Evolutionary conservation across 2,113 vertebrate species (phyloP).

Genomic region (Gavia stellata): DNA sequence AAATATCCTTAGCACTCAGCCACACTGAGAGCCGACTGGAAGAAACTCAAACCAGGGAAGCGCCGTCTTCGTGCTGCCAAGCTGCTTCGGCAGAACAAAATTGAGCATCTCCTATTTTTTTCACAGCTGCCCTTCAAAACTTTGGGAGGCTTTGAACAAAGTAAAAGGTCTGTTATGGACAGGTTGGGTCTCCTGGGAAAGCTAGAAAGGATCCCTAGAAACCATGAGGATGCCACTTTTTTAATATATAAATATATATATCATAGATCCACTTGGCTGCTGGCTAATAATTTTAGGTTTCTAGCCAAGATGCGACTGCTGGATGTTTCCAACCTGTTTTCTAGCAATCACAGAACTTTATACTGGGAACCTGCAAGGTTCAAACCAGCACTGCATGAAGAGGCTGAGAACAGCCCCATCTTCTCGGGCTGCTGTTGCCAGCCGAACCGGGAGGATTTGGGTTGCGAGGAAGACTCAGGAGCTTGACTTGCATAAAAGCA

Average conservation of each 20-base stretch:
- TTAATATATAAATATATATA: not conserved
- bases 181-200: not conserved
- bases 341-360: not conserved
- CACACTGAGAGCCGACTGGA: rapidly evolving
- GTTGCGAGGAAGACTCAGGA: not conserved
- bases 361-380: not conserved
- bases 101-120: not conserved
- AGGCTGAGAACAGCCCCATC: not conserved
- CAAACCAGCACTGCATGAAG: not conserved
- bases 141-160: not conserved
- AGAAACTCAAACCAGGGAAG: not conserved
- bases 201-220: not conserved
- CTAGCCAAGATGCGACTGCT: not conserved
- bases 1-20: not conserved
- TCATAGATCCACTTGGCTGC: not conserved
- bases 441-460: not conserved
- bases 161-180: not conserved
- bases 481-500: not conserved
- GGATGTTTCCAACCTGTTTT: not conserved
- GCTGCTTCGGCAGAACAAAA: not conserved
- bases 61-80: rapidly evolving
- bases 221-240: not conserved
- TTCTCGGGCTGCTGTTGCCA: not conserved
- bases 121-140: not conserved
- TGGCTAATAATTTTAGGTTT: not conserved